Base-by-base conservation (phyloP, 2,888 invertebrate species). In the Amblyteles armatorius region DNA sequence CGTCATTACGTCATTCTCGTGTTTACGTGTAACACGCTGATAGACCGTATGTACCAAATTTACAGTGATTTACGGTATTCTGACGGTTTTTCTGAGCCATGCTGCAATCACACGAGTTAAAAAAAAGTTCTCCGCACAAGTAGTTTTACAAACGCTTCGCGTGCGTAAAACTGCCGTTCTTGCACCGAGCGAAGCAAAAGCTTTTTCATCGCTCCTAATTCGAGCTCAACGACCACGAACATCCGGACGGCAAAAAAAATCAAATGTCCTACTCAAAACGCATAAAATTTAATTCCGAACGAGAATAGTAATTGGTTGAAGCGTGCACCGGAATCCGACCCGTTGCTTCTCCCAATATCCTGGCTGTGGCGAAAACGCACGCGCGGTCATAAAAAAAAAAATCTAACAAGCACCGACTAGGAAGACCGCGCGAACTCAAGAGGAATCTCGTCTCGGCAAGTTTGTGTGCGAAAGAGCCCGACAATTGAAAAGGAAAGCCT, bases 401-500 rank as follows among this genome's bases (percentile, higher is more conserved):
- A 50, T 50, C 50, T 55, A 60, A 13, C 22, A 60, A 60, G 29
- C 4, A 29, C 60, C 11, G 26, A 26, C 29, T 60, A 57, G 19
- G 22, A 63, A 81, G 26, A 40, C 22, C 3, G 19, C 29, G 4
- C 1, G 69, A 55, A 2, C 13, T 52, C 9, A 57, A 40, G 55
- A 77, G 19, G 26, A 52, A 68, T 19, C 26, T 55, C 19, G 55
- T 9, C 44, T 40, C 68, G 6, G 6, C 16, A 60, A 3, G 7
- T 29, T 60, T 33, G 16, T 60, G 26, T n/a, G 60, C 36, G 48
- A 50, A 3, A 50, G 74, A 63, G 13, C 63, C 22, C 33, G 63
- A 19, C 74, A 76, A 65, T 65, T 13, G 60, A 76, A 76, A 76
- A 50, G 63, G 74, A 76, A 76, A 76, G 74, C 74, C 63, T 65